phyloP scores from a whole-genome alignment of 2,888 invertebrate species.

The Frankliniella fusca region DNA sequence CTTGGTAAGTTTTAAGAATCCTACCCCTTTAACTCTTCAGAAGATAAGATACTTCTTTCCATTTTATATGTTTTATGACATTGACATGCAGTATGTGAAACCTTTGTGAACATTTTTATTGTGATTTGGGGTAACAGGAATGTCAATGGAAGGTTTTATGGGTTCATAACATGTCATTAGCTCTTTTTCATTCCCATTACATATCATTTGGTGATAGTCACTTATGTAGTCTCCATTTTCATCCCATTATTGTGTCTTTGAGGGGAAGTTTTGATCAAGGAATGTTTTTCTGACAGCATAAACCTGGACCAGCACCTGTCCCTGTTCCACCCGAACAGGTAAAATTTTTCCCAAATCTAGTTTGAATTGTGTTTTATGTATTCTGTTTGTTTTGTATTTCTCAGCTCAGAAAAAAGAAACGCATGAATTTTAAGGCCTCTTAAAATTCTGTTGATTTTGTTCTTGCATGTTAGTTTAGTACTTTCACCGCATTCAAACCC shows the following conservation, averaged over 20 bases:
- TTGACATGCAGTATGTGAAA: not conserved
- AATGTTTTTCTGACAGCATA: conserved; percentile 37
- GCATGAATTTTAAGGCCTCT: conserved; percentile 36
- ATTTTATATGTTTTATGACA: too few relatives aligned
- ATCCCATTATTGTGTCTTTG: not conserved
- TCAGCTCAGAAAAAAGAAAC: conserved; percentile 48
- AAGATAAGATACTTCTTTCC: conserved; percentile 28
- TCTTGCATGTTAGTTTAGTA: conserved; percentile 32
- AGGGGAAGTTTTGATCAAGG: conserved; percentile 19
- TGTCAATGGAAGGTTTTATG: too few relatives aligned
- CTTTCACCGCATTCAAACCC: not conserved
- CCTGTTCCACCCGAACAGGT: conserved; percentile 55
- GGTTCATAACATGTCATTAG: too few relatives aligned
- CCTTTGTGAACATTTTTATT: too few relatives aligned
- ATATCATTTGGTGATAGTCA: too few relatives aligned
- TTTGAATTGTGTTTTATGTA: conserved; percentile 40
- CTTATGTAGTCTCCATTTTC: too few relatives aligned
- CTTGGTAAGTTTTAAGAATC: conserved; percentile 57
- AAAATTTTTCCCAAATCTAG: conserved; percentile 43
- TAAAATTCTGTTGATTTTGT: conserved; percentile 37
- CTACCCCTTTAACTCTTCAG: too few relatives aligned
- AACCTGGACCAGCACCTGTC: conserved; percentile 53
- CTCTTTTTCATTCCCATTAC: too few relatives aligned
- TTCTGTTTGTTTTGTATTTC: conserved; percentile 37
- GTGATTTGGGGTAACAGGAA: too few relatives aligned